Evolutionary conservation across 2,888 invertebrate species (phyloP), one percentile per base, ranked within the genome.

Genomic region (Encarsia formosa): DNA sequence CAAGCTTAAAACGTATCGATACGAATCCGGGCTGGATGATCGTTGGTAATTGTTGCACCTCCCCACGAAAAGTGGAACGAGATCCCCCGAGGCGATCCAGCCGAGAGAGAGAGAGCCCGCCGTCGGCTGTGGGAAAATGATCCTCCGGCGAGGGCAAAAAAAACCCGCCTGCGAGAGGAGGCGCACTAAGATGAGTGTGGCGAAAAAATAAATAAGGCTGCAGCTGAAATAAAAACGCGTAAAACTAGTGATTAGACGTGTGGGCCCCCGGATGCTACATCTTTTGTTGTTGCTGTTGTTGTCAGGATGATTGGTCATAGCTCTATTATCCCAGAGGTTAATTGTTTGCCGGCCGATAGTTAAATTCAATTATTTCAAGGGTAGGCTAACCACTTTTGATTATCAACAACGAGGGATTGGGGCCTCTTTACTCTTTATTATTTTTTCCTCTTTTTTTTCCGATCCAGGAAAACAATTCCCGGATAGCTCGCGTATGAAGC

Each of bases 171-270:
- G n/a, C n/a, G 35, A 39, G 46, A 32, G 32, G 40, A 47, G 49
- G 48, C 50, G 54, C 57, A 58, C 16, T 20, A 40, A 53, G 49
- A 53, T 41, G 49, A 42, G 48, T 43, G 26, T 8, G 26, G 26
- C 26, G 6, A 26, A 26, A n/a, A n/a, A n/a, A n/a, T n/a, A n/a
- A n/a, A n/a, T n/a, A n/a, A n/a, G n/a, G n/a, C n/a, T n/a, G n/a
- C n/a, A n/a, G n/a, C n/a, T n/a, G n/a, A 63, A 59, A 66, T 66
- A 73, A 73, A 71, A 73, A 73, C n/a, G 71, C 70, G 72, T 71
- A 67, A 71, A 70, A 70, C 66, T 63, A 63, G 59, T 66, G 71
- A 73, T 73, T 73, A 73, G 72, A 68, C 65, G 68, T 65, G 68
- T 68, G 63, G 68, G 68, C 67, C 9, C 44, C 40, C 37, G 48